Base-by-base conservation (phyloP, 2,797 vertebrate species). In the Melanotaenia pygmaea region DNA sequence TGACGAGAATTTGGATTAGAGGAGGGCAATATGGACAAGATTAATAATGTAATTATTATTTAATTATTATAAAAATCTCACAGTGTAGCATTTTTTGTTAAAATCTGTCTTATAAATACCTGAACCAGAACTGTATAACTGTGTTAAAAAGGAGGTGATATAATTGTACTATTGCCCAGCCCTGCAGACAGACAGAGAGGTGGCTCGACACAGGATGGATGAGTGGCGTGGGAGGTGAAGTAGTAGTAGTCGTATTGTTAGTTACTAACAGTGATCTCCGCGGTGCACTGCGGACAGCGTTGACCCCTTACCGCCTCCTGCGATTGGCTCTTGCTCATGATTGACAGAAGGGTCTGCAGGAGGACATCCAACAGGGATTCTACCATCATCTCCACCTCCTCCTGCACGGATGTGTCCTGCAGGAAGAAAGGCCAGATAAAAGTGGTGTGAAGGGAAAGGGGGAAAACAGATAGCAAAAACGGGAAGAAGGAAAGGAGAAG, bases 291-390 rank as follows among this genome's bases (percentile, higher is more conserved):
- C 86, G 96, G 97, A 94, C 96, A 93, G 89, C 97, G 97, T 94
- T 99, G 98, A 93, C 97, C 97, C 95, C 98, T 98, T 98, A 98
- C 97, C 96, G 96, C 97, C 97, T 99, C 98, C 96, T 97, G 97
- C 93, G 96, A 96, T 77, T 99, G 98, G 74, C 96, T 97, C 95
- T 97, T 98, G 96, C 97, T 98, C 97, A 99, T 98, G 91, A 99
- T 98, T 77, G 97, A 96, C 90, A 99, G 96, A 83, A 99, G 95
- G 45, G 94, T 95, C 95, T 99, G 97, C 79, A 99, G 97, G 86
- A 99, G 96, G 86, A 99, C 97, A 22, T 99, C 98, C 92, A 99
- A 84, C 85, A 99, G 94, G 87, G 97, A 99, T 92, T 99, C 98
- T 88, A 99, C 98, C 96, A 99, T 97, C 98, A 99, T 99, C 93